These are phyloP conservation scores for human (Homo sapiens) DNA, from an alignment of 2,113 vertebrate genomes.

Conservation along the genomic window GRCh38 chr5:50998501-50999000, in stretches of 20 bases:
- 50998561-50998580: not conserved
- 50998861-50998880: constrained; percentile 3
- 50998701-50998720: not conserved
- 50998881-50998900: not conserved
- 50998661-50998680: not conserved
- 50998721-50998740: not conserved
- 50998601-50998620: not conserved
- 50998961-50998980: not conserved
- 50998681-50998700: not conserved
- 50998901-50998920: not conserved
- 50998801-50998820: not conserved
- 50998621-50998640: not conserved
- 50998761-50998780: not conserved
- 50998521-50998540: not conserved
- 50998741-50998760: not conserved
- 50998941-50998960: not conserved
- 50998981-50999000: not conserved
- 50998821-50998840: not conserved
- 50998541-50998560: not conserved
- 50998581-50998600: not conserved
- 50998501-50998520: not conserved
- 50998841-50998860: not conserved
- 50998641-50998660: not conserved
- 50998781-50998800: not conserved
- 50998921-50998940: not conserved